These are phyloP conservation scores for Triplophysa dalaica DNA, from an alignment of 2,113 vertebrate genomes.

Conservation along the genomic window DNA sequence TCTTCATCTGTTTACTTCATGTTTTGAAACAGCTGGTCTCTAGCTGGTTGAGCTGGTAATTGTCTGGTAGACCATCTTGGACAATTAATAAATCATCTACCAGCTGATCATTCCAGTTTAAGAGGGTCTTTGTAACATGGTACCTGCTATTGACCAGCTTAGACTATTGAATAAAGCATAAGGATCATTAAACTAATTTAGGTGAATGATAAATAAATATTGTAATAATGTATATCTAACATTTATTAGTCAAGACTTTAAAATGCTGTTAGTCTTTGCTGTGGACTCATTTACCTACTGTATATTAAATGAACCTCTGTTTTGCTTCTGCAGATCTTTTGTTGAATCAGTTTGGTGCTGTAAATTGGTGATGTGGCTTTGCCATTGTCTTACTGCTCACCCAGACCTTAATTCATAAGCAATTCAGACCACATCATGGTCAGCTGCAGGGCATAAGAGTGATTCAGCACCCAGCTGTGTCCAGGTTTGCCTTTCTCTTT, in stretches of 20 bases:
- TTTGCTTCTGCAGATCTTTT: neutral
- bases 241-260: no score
- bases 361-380: neutral
- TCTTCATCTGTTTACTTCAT: no score
- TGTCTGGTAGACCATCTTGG: no score
- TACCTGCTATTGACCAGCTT: no score
- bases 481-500: constrained; percentile 11
- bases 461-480: neutral
- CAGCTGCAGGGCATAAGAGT: constrained; percentile 18
- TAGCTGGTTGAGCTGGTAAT: no score
- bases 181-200: neutral
- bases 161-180: no score
- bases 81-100: no score
- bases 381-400: neutral
- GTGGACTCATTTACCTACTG: neutral
- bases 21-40: no score
- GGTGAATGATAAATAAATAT: neutral
- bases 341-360: neutral
- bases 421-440: constrained; percentile 11
- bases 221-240: neutral
- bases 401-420: constrained; percentile 26
- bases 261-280: no score
- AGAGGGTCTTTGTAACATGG: no score
- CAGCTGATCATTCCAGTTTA: no score
- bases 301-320: neutral